These are phyloP conservation scores for Sylvia atricapilla DNA, from an alignment of 2,113 vertebrate genomes.

Conservation along the genomic window DNA sequence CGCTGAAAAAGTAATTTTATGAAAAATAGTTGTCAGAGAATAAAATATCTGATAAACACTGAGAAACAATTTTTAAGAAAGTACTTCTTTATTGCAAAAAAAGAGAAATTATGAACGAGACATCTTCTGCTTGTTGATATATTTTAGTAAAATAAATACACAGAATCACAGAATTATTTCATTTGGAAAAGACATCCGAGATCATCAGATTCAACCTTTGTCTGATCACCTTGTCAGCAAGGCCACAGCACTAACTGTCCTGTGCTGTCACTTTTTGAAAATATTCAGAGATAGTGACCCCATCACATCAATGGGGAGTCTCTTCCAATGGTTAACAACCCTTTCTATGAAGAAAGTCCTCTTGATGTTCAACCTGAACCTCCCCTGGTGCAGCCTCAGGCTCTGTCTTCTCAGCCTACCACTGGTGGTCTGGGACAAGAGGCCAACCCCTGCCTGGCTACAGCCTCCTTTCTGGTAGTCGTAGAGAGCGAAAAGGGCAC, in stretches of 20 bases:
- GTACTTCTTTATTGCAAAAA: not conserved
- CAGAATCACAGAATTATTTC: not conserved
- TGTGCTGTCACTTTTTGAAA: fast-evolving
- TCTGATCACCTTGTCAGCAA: not conserved
- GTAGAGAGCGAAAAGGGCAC: no score
- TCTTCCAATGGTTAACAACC: not conserved
- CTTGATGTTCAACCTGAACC: not conserved
- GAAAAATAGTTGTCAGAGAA: not conserved
- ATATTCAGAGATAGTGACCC: not conserved
- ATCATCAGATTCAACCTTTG: not conserved
- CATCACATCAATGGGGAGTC: no score
- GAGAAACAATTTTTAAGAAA: not conserved
- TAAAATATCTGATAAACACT: not conserved
- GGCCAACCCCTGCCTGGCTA: not conserved
- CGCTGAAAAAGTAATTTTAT: not conserved
- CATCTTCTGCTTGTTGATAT: not conserved
- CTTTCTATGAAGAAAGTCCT: not conserved
- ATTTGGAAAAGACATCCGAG: not conserved
- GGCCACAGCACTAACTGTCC: not conserved
- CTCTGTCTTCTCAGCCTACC: not conserved
- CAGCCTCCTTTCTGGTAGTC: not conserved
- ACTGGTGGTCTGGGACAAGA: not conserved
- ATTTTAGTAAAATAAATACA: not conserved
- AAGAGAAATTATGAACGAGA: not conserved
- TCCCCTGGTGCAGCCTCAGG: not conserved